Base-by-base conservation (phyloP, 1,140 invertebrate genomes). In the Centruroides sculpturatus region DNA sequence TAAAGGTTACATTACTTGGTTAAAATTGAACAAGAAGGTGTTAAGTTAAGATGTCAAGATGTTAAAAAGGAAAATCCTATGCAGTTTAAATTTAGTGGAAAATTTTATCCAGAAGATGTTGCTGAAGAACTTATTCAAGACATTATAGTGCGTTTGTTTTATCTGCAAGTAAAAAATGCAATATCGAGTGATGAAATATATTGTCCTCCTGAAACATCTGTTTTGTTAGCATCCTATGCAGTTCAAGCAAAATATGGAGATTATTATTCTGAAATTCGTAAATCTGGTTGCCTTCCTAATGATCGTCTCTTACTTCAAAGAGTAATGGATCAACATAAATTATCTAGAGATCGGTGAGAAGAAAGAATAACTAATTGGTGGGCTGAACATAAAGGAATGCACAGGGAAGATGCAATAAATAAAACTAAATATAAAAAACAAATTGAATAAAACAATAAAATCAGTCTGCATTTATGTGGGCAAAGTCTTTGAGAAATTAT, bases 31-130 rank as follows among this genome's bases (percentile, higher is more conserved):
- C 76, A 99, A 98, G 82, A 99, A 93, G 90, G 86, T 97, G 69
- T 86, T 94, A 83, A 89, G 84, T 78, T n/a, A n/a, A n/a, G n/a
- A n/a, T n/a, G n/a, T n/a, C 89, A 98, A 80, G 90, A 95, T 78
- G 85, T 98, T 60, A 96, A 93, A 77, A 97, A 97, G 74, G 93
- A 98, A 76, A 92, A 89, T 70, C 94, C 94, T 47, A 78, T 98
- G 60, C 91, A 96, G 74, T 99, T 99, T 78, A 95, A 95, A 76
- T 99, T 99, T 80, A 86, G 95, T 67, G 95, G 94, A 72, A 99
- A 99, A 83, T 99, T 99, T 79, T 99, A 96, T 77, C 97, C 97
- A 2, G 97, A 99, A 78, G 96, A 99, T 79, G 95, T 98, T 35
- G 87, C 89, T 59, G 94, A 98, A 73, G 96, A 99, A 79, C 82